Base-by-base conservation (phyloP, 2,113 vertebrate genomes). In the Cathartes aura region DNA sequence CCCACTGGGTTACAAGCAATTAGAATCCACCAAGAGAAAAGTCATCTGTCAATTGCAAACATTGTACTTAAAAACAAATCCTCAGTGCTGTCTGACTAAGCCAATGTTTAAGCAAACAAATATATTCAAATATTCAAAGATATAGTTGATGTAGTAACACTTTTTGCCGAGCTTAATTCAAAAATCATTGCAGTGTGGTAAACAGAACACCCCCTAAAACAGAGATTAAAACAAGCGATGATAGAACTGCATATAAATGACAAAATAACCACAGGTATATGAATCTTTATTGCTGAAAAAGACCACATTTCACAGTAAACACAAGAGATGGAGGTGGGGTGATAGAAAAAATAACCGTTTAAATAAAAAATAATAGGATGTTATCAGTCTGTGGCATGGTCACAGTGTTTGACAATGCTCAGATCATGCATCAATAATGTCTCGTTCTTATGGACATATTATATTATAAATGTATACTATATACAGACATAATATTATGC, bases 101-200 rank as follows among this genome's bases (percentile, higher is more conserved):
- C 63, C 80, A 95, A 62, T 90, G 87, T 73, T 97, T 97, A 92
- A 96, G 64, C 36, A 87, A 97, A 96, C 48, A 97, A 96, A 97
- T 97, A 92, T 87, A 97, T 97, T 97, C 90, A 97, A 97, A 96
- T 97, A 97, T 98, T 97, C 97, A 96, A 97, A 97, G 86, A 95
- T 82, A 94, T 82, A 93, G 82, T 76, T 86, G 42, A 93, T 86
- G 94, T 82, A 96, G 74, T 74, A 97, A 96, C 95, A 92, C 64
- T 91, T 96, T 97, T 95, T 93, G 55, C 86, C 94, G 73, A 94
- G 90, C 70, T 96, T 97, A 97, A 96, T 96, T 97, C 78, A 94
- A 96, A 96, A 97, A 92, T 94, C 96, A 93, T 93, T 87, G 87
- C 80, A 60, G 52, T 88, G 76, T 45, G 87, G 76, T 91, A 96